Percentiles rank a stretch among this genome's conserved stretches.
Conservation (phyloP, 30 jellyfish, hydroid and myxozoan species). For the Hydra vulgaris region DNA sequence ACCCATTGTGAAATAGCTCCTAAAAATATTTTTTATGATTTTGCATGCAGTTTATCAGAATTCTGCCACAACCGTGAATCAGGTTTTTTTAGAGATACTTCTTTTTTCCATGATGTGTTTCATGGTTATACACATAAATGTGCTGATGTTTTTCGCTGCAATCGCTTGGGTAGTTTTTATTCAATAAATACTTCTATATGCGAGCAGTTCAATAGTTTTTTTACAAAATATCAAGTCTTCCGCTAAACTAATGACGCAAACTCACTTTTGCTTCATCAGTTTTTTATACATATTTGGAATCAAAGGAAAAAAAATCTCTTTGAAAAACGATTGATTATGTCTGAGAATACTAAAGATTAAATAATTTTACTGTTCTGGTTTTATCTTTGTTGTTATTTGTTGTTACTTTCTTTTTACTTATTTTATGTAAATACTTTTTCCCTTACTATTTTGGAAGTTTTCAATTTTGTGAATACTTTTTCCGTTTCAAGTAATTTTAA, state of each 20-base stretch:
- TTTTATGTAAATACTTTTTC: neutral
- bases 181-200: neutral
- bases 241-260: conserved; percentile 4
- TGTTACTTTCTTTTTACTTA: neutral
- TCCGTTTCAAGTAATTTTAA: too few relatives aligned
- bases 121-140: neutral
- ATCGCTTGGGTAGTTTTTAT: neutral
- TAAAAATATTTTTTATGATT: neutral
- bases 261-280: conserved; percentile 2
- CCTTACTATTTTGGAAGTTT: neutral
- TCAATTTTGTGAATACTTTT: neutral
- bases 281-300: neutral
- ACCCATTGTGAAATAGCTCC: conserved; percentile 9
- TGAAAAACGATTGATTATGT: neutral
- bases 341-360: neutral
- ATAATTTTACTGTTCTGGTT: neutral
- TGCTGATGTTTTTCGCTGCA: neutral
- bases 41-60: conserved; percentile 4
- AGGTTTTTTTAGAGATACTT: neutral
- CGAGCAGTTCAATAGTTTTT: conserved; percentile 4
- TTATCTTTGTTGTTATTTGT: neutral
- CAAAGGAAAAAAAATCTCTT: neutral
- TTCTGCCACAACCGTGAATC: neutral
- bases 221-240: neutral
- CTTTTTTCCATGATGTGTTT: conserved; percentile 2